Base-by-base conservation (phyloP, 2,888 invertebrate genomes). In the Tholera decimalis region DNA sequence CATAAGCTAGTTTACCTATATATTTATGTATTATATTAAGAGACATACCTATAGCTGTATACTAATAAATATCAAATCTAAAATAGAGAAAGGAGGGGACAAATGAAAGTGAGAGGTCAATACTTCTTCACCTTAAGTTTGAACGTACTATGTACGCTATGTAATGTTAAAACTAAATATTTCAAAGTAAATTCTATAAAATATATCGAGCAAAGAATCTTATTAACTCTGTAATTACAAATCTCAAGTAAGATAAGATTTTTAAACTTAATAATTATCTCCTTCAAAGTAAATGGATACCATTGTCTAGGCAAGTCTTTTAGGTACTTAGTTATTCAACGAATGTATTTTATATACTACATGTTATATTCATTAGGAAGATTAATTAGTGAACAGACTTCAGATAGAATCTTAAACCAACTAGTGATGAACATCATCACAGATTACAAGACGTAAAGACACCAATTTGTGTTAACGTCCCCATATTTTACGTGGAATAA, bases 401-500 rank as follows among this genome's bases (percentile, higher is more conserved):
- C 3, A 20, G 11, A 46, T 24, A 5, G 13, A 51, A 13, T 3
- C 1, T 8, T 2, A 37, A 65, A 73, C 70, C 44, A 41, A 51
- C 30, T 61, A 47, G 43, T 0, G 49, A 49, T 54, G 28, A 58
- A 44, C 46, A 43, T 59, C 43, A 69, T 22, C 67, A n/a, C 35
- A 51, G 50, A 67, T 72, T 59, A 67, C 43, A 54, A 67, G 30
- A 66, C 46, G 61, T 13, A 63, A 59, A 64, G 47, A 64, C 67
- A 67, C 47, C 53, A 35, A 35, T 50, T 61, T 63, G 51, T 54
- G 41, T 35, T 64, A n/a, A n/a, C 62, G 47, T 37, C 44, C 64
- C 57, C 53, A 74, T 57, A 66, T 50, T 69, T 64, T 70, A 57
- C 63, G 63, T 33, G n/a, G 49, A 77, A 78, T 73, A 79, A 79